phyloP scores from a whole-genome alignment of 2,797 vertebrate species.

The Molossus molossus region DNA sequence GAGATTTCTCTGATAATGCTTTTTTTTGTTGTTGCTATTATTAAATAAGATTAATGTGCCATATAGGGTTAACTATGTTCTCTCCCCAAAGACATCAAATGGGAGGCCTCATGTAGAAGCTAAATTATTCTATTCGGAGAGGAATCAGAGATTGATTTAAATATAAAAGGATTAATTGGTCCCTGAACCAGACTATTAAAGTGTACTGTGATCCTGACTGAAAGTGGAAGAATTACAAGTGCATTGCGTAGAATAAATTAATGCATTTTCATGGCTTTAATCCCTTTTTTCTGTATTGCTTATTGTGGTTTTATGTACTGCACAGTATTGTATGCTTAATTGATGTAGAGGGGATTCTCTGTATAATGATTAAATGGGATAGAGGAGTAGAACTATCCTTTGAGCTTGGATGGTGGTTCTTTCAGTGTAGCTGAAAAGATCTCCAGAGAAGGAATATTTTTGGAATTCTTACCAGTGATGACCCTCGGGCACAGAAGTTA shows the following conservation, averaged over 20 bases:
- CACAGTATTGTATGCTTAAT: conserved; percentile 84
- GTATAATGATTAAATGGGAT: conserved; percentile 73
- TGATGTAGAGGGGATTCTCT: conserved; percentile 76
- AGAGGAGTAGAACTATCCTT: neutral
- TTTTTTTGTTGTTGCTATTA: conserved; percentile 82
- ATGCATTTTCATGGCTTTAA: conserved; percentile 88
- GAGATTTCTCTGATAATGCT: conserved; percentile 74
- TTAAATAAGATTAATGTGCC: conserved; percentile 84
- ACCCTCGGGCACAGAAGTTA: neutral
- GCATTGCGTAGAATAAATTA: conserved; percentile 90
- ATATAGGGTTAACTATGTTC: conserved; percentile 83
- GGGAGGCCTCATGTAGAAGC: conserved; percentile 85
- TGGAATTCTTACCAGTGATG: neutral
- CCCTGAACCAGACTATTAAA: conserved; percentile 94
- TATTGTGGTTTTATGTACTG: conserved; percentile 86
- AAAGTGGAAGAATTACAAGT: conserved; percentile 91
- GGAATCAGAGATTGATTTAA: conserved; percentile 93
- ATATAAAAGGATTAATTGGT: conserved; percentile 93
- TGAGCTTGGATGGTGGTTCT: conserved; percentile 58
- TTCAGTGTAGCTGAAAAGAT: neutral
- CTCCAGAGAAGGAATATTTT: conserved; percentile 33
- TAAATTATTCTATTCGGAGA: conserved; percentile 90
- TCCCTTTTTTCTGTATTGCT: conserved; percentile 85
- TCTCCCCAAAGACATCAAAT: conserved; percentile 86
- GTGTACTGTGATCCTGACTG: conserved; percentile 92